Base-by-base conservation (phyloP, 1,140 invertebrate genomes). In the Papilio polytes region DNA sequence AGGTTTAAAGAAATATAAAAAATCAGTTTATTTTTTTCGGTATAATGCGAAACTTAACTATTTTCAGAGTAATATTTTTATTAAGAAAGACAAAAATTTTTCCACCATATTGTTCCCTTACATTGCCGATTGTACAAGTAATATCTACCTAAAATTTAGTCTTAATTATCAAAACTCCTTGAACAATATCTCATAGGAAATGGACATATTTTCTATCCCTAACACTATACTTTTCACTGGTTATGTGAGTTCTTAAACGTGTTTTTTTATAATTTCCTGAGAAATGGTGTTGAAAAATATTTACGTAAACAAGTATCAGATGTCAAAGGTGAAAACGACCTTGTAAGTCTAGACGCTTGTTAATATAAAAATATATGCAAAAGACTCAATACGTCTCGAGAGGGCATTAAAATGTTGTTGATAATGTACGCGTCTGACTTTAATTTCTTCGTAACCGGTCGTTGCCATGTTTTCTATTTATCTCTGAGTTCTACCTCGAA, bases 341-440 rank as follows among this genome's bases (percentile, higher is more conserved):
- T 56, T 63, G 22, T 63, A 13, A 63, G 22, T 63, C 59, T 63
- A 26, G 59, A 63, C 59, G 59, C 20, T 63, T 26, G 9, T 63
- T 26, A 63, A 15, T 63, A 26, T 63, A 12, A 63, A 12, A 63
- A 70, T 70, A 70, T 2, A 70, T 70, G 22, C 26, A 31, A 15
- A 66, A 31, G 13, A 18, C 13, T 31, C 12, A 70, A 70, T 36
- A 13, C 12, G 63, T 70, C 26, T 70, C 63, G 12, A 70, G 12
- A 18, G 63, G 26, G 63, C 12, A 70, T 36, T 70, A 70, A 70
- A 66, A 70, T 70, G 10, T 63, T 63, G 20, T 63, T 63, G 20
- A 70, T 70, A 59, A 20, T 9, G 4, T 70, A 31, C 9, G 3
- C 36, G 15, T 70, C 63, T 70, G 7, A 31, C 4, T 70, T 70